phyloP scores from a whole-genome alignment of 2,113 vertebrate genomes.

The Misgurnus anguillicaudatus region DNA sequence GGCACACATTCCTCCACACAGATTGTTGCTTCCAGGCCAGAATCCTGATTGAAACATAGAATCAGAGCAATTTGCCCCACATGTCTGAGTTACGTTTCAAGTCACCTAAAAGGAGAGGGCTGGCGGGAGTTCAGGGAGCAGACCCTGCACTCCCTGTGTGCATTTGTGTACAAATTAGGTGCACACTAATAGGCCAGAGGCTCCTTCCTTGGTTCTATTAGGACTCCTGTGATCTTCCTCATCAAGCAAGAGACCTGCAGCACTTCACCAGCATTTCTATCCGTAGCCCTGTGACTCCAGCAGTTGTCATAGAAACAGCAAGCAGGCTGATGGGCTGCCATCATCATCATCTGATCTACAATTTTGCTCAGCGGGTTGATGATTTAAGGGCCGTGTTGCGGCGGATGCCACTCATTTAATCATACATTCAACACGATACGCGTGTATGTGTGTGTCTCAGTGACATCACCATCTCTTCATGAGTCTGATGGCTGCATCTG shows the following conservation, averaged over 20 bases:
- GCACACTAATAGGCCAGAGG: background rate
- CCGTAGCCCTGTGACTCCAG: conserved; percentile 16
- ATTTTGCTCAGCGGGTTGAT: conserved; percentile 46
- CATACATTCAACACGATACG: conserved; percentile 2
- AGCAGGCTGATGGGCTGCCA: conserved; percentile 45
- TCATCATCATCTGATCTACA: conserved; percentile 46
- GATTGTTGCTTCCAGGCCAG: background rate
- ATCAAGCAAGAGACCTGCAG: conserved; percentile 12
- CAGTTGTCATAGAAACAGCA: conserved; percentile 47
- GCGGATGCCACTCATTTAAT: conserved; percentile 50
- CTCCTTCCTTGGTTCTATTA: conserved; percentile 22
- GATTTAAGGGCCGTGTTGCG: conserved; percentile 40
- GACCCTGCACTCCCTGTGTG: background rate
- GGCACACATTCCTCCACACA: conserved; percentile 29
- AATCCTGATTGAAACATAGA: conserved; percentile 46
- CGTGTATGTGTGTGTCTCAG: conserved; percentile 28
- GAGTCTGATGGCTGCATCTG: background rate
- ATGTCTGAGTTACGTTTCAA: conserved; percentile 20
- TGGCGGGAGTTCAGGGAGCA: background rate
- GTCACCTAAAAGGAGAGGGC: conserved; percentile 22
- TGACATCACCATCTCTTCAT: conserved; percentile 8
- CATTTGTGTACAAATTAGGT: background rate
- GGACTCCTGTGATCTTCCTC: conserved; percentile 35
- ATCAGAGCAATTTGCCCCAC: conserved; percentile 51
- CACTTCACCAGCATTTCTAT: conserved; percentile 29